Conservation (phyloP, 2,113 vertebrate species). For the Istiophorus platypterus region DNA sequence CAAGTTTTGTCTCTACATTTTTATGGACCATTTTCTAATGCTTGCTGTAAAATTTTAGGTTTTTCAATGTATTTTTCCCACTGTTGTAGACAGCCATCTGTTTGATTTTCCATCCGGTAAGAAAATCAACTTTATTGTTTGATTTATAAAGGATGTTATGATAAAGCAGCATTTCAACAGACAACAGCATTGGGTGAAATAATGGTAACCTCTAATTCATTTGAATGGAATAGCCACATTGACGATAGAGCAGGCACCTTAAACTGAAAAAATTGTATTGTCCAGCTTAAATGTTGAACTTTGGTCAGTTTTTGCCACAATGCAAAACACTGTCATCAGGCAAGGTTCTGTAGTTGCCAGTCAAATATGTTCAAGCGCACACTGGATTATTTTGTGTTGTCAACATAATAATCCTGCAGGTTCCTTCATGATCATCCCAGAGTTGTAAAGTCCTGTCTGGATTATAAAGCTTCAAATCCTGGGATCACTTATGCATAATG, state of each 20-base stretch:
- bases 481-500: background rate
- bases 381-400: background rate
- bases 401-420: background rate
- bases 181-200: background rate
- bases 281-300: too few species aligned
- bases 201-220: background rate
- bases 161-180: background rate
- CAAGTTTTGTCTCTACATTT: background rate
- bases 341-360: too few species aligned
- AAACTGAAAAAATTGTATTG: too few species aligned
- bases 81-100: too few species aligned
- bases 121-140: too few species aligned
- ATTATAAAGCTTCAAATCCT: background rate
- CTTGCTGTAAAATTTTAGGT: background rate
- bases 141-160: background rate
- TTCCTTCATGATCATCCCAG: background rate
- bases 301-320: too few species aligned
- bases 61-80: background rate
- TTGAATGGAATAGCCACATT: background rate
- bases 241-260: background rate
- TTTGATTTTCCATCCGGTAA: too few species aligned
- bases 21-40: background rate
- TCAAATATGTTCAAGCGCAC: too few species aligned
- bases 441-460: background rate
- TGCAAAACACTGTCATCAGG: too few species aligned